Percentiles rank a stretch among this genome's conserved stretches.
These are phyloP conservation scores for Brachionus koreanus DNA, from an alignment of 1,140 invertebrate species.

Conservation along the genomic window DNA sequence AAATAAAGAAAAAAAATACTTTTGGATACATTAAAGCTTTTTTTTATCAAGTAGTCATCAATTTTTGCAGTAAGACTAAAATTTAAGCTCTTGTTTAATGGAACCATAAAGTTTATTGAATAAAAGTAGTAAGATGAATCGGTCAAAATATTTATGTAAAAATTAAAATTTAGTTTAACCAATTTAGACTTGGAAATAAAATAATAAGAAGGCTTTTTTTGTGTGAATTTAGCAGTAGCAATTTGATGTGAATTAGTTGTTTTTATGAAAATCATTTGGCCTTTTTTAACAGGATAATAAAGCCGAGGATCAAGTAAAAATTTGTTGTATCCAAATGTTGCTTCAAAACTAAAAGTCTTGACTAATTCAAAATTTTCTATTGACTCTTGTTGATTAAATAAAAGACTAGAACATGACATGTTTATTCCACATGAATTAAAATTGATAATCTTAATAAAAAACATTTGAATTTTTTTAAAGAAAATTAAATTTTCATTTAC, in stretches of 20 bases:
- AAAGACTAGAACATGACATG: background rate
- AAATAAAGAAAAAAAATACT: background rate
- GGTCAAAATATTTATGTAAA: background rate
- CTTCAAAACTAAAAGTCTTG: background rate
- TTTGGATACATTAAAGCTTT: background rate
- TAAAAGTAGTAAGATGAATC: background rate
- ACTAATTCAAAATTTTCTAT: background rate
- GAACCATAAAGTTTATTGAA: background rate
- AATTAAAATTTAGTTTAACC: background rate
- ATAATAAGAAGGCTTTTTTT: background rate
- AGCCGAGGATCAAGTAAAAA: background rate
- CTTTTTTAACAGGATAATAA: background rate
- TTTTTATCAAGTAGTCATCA: background rate
- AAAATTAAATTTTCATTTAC: background rate
- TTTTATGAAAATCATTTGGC: background rate
- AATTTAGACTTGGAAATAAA: background rate
- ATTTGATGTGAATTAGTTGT: background rate
- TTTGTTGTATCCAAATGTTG: background rate
- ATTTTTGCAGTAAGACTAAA: background rate
- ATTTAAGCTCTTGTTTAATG: background rate
- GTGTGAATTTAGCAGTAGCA: background rate
- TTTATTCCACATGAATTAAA: background rate
- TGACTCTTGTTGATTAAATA: background rate
- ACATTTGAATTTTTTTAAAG: background rate
- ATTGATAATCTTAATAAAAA: background rate